Conservation (phyloP, 2,113 vertebrate genomes). For the Lipophrys pholis region DNA sequence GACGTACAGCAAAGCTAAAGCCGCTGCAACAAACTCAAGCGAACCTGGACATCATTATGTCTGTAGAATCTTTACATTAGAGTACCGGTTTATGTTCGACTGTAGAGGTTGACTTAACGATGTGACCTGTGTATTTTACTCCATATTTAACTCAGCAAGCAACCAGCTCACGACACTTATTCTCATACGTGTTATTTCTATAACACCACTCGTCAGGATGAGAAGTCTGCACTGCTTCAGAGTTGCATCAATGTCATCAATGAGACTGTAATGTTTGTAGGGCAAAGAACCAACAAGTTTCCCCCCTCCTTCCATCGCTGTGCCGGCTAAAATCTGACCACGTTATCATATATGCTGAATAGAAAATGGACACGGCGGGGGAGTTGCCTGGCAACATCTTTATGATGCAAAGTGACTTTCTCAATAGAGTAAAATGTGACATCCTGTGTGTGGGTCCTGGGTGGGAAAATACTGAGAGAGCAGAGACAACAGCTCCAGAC, state of each 20-base stretch:
- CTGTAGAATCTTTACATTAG: no score
- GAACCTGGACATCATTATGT: no score
- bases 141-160: no score
- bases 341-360: slow-evolving; percentile 73
- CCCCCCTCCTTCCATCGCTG: slow-evolving; percentile 27
- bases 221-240: no score
- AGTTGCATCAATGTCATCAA: slow-evolving; percentile 45
- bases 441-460: slow-evolving; percentile 72
- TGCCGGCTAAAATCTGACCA: slow-evolving; percentile 64
- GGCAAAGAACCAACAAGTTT: slow-evolving; percentile 38
- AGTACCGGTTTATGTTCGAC: no score
- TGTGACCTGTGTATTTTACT: no score
- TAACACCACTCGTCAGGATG: no score
- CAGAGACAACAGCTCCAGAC: slow-evolving; percentile 56
- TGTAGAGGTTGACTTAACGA: no score
- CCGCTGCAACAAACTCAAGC: no score
- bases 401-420: slow-evolving; percentile 84
- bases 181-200: no score
- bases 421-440: slow-evolving; percentile 80
- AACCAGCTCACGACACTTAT: no score
- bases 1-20: no score
- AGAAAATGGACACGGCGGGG: slow-evolving; percentile 70
- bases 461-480: slow-evolving; percentile 53
- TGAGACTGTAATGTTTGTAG: slow-evolving; percentile 46
- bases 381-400: slow-evolving; percentile 81